Conservation (phyloP, 2,113 vertebrate species). For the Sporophila hypoxantha region DNA sequence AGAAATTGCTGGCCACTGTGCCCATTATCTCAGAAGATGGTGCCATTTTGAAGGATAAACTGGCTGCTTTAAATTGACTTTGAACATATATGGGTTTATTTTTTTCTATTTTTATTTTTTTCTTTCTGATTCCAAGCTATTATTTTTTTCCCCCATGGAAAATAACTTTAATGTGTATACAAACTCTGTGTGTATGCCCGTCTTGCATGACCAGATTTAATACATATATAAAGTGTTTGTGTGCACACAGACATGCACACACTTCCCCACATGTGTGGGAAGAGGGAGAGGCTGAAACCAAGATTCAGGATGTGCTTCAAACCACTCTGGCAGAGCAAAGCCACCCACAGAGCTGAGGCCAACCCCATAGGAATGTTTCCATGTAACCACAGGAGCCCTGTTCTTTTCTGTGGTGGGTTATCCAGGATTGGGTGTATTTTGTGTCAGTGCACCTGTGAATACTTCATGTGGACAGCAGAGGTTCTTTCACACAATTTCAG, state of each 20-base stretch:
- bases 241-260: fast-evolving
- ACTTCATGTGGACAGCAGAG: not conserved
- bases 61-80: not conserved
- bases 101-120: too few relatives aligned
- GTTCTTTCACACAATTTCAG: not conserved
- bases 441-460: not conserved
- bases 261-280: fast-evolving
- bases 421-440: fast-evolving
- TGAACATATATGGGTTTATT: not conserved
- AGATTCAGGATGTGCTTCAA: not conserved
- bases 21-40: not conserved
- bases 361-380: not conserved
- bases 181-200: not conserved
- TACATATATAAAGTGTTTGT: fast-evolving
- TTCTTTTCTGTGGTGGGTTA: not conserved
- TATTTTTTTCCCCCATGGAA: not conserved
- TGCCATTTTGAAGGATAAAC: not conserved
- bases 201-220: not conserved
- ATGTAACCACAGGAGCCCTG: not conserved
- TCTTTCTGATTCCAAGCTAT: not conserved
- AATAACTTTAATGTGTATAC: not conserved
- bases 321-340: not conserved
- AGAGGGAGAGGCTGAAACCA: fast-evolving
- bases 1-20: not conserved
- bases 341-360: not conserved